Evolutionary conservation across 2,888 invertebrate species (phyloP).

Genomic region (Epistrophella euchroma): DNA sequence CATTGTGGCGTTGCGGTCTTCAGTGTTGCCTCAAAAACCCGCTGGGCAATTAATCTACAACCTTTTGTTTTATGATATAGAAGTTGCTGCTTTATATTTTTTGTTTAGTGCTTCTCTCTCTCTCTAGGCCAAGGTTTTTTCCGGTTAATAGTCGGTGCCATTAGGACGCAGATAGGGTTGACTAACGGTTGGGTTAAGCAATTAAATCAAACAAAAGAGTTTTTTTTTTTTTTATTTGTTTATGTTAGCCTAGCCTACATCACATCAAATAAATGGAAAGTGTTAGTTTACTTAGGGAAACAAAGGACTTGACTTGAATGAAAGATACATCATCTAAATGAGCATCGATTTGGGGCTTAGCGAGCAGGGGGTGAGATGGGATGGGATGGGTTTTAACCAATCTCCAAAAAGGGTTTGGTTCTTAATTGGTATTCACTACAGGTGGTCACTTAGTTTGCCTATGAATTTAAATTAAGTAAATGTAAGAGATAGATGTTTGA

Average conservation of each 20-base stretch:
- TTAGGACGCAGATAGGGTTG: constrained; percentile 34
- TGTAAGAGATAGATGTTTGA: constrained; percentile 6
- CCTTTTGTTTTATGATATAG: constrained; percentile 52
- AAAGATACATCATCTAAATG: constrained; percentile 26
- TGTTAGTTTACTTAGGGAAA: constrained; percentile 44
- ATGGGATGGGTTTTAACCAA: background rate
- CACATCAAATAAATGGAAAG: constrained; percentile 32
- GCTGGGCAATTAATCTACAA: constrained; percentile 58
- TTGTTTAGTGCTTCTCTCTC: background rate
- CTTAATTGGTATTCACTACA: constrained; percentile 40
- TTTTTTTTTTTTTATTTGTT: background rate
- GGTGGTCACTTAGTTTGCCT: constrained; percentile 34
- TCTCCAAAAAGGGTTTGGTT: constrained; percentile 14
- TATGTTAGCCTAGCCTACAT: background rate
- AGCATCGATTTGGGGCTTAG: constrained; percentile 28
- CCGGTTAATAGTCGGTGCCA: constrained; percentile 44
- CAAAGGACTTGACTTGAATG: constrained; percentile 46
- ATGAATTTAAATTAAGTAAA: constrained; percentile 32
- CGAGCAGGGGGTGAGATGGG: no score
- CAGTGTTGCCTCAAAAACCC: constrained; percentile 45
- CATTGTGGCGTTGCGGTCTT: constrained; percentile 37
- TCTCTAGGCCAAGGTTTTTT: constrained; percentile 53
- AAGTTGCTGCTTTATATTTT: background rate
- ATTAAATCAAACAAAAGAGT: constrained; percentile 49
- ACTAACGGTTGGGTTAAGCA: constrained; percentile 26